phyloP scores from a whole-genome alignment of 2,888 invertebrate genomes.

The Apodemia mormo region DNA sequence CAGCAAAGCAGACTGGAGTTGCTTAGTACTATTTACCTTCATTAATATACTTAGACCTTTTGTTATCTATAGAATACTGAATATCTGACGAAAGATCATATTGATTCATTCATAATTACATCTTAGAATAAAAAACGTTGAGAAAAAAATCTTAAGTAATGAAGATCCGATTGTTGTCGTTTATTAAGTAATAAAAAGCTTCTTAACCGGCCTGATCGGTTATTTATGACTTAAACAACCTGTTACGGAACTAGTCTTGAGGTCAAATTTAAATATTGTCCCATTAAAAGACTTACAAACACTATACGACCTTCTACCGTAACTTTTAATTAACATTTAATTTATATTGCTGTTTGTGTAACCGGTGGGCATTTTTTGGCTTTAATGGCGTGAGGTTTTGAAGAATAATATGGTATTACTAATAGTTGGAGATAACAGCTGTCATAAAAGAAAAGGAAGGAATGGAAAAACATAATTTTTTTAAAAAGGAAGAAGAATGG shows the following conservation, averaged over 20 bases:
- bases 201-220: neutral
- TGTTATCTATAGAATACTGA: too few species aligned
- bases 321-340: slow-evolving; percentile 1
- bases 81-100: too few species aligned
- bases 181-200: slow-evolving; percentile 14
- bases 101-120: too few species aligned
- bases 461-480: too few species aligned
- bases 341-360: slow-evolving; percentile 3
- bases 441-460: too few species aligned
- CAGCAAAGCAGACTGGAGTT: too few species aligned
- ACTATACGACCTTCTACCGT: neutral
- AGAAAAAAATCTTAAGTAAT: neutral
- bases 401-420: neutral
- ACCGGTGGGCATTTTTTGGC: neutral
- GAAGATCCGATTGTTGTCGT: slow-evolving; percentile 6
- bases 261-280: slow-evolving; percentile 16
- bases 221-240: slow-evolving; percentile 6
- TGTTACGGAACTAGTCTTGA: slow-evolving; percentile 2
- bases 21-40: too few species aligned
- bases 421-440: too few species aligned
- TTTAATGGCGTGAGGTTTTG: neutral
- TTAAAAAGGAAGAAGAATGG: too few species aligned
- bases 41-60: too few species aligned
- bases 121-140: neutral
- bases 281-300: slow-evolving; percentile 7